Evolutionary conservation across 2,888 invertebrate species (phyloP), one percentile per base, ranked within the genome.

Genomic region (Glyphotaelius pellucidus): DNA sequence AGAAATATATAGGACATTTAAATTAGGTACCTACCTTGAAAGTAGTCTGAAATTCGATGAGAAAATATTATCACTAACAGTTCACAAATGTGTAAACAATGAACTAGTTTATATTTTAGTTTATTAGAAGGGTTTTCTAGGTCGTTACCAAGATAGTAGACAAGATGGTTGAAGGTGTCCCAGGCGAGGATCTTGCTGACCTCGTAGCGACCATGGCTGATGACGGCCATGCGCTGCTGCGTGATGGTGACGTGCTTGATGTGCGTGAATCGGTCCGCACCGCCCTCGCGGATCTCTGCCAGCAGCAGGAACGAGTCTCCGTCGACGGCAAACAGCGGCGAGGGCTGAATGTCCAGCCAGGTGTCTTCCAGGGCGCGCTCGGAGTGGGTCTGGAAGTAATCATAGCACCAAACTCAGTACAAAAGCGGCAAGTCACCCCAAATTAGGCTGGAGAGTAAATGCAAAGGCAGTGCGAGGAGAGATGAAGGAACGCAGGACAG

Each of bases 201-300:
- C 96, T 98, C 98, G 95, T 98, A 98, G 94, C 97, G 97, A 67
- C 98, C 98, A 94, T 98, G 98, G 90, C 98, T 98, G 93, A 98
- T 96, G 88, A 98, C 98, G 14, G 98, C 98, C 94, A 98, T 98
- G 94, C 98, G 97, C 95, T 98, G 98, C 94, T 98, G 97, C 92
- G 97, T 96, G 93, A 98, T 97, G 93, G 98, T 98, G 93, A 98
- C 97, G 95, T 98, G 98, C 94, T 98, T 98, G 95, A 98, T 98
- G 96, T 98, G 98, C 83, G 98, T 98, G 95, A 97, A 98, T 95
- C 98, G 97, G 95, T 98, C 98, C 93, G 97, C 97, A 85, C 97
- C 97, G 87, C 98, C 98, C 94, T 98, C 98, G 94, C 98, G 98
- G 90, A 98, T 98, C 31, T 98, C 97, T 9, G 98, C 98, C 93